phyloP scores from a whole-genome alignment of 2,113 vertebrate genomes.

The Orthonyx spaldingii region DNA sequence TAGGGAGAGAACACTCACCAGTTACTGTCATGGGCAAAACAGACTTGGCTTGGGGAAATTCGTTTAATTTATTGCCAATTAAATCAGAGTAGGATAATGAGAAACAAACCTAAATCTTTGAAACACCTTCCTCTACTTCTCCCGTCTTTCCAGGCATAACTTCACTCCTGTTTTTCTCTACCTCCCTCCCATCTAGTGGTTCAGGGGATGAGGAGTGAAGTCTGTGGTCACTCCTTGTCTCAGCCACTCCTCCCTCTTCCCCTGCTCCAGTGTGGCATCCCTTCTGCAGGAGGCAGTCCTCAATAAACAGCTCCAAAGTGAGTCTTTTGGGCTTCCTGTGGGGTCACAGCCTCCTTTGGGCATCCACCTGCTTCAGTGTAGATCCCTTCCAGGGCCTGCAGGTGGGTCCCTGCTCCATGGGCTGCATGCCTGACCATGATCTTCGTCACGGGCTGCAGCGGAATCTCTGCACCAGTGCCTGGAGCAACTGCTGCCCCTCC shows the following conservation, averaged over 20 bases:
- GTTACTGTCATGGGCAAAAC: not conserved
- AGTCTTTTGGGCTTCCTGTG: not conserved
- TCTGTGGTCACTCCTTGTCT: not conserved
- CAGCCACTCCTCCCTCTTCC: not conserved
- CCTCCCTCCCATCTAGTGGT: not conserved
- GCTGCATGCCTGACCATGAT: not conserved
- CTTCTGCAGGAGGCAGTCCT: not conserved
- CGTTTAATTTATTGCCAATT: not conserved
- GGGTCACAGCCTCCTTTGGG: not conserved
- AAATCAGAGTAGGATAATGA: not conserved
- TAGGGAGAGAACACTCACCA: not conserved
- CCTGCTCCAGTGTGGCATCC: not conserved
- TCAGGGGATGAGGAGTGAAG: not conserved
- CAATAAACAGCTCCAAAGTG: not conserved
- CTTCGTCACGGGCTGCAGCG: not conserved
- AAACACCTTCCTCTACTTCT: not conserved
- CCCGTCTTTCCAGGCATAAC: not conserved
- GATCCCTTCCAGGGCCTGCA: not conserved
- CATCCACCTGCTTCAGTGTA: not conserved
- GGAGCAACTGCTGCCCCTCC: not conserved
- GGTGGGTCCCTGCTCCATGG: not conserved
- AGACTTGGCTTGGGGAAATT: not conserved
- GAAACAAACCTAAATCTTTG: not conserved
- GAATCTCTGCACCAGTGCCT: not conserved
- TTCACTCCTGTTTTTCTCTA: not conserved